phyloP scores from a whole-genome alignment of 2,113 vertebrate species.

The Fulica atra region DNA sequence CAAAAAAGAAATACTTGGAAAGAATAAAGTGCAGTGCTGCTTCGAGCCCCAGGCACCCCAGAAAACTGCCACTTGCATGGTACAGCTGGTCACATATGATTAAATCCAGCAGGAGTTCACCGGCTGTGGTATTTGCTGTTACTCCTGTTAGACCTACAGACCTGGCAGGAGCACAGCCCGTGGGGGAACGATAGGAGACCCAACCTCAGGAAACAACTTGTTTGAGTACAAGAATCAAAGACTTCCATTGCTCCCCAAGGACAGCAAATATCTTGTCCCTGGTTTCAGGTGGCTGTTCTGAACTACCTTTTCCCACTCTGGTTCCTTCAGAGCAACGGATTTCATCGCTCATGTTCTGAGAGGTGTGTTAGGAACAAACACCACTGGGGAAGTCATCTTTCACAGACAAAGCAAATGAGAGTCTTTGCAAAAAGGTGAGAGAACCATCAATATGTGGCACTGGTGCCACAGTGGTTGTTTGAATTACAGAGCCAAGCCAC shows the following conservation, averaged over 20 bases:
- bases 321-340: neutral
- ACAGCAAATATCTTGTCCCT: neutral
- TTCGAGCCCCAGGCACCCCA: neutral
- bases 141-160: neutral
- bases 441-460: rapidly evolving
- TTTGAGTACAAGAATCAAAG: neutral
- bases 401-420: neutral
- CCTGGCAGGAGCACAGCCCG: neutral
- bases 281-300: neutral
- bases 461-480: neutral
- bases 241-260: neutral
- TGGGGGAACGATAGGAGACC: neutral
- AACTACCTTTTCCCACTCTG: neutral
- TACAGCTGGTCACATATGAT: neutral
- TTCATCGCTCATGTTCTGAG: neutral
- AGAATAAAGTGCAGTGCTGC: slow-evolving; percentile 43
- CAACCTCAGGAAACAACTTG: neutral
- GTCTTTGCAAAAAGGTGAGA: neutral
- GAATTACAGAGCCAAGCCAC: neutral
- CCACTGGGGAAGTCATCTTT: neutral
- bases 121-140: neutral
- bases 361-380: neutral
- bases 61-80: neutral
- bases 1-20: neutral
- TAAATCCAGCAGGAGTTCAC: neutral